phyloP scores from a whole-genome alignment of 1,140 invertebrate species.

The Stegodyphus dumicola region DNA sequence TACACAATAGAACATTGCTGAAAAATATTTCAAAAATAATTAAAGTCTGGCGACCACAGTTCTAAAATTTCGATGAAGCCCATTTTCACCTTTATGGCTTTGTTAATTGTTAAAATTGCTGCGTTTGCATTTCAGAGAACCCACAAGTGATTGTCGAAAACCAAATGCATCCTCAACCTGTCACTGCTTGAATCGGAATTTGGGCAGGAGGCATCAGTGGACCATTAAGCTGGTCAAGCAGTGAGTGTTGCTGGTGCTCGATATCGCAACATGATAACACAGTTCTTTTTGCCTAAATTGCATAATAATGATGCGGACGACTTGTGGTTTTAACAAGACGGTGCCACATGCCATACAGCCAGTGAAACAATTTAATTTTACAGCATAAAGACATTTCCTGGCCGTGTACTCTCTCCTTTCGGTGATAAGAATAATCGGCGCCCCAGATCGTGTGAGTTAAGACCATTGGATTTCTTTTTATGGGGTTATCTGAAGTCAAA shows the following conservation, averaged over 20 bases:
- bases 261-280: too few relatives aligned
- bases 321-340: too few relatives aligned
- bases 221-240: slow-evolving; percentile 1
- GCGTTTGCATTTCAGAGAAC: neutral
- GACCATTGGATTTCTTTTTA: too few relatives aligned
- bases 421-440: neutral
- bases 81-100: neutral
- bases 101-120: neutral
- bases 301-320: too few relatives aligned
- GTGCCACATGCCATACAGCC: neutral
- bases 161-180: slow-evolving; percentile 19
- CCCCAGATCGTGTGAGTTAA: too few relatives aligned
- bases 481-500: neutral
- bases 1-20: too few relatives aligned
- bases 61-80: neutral
- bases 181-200: slow-evolving; percentile 48
- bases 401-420: neutral
- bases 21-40: too few relatives aligned
- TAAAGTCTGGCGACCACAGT: too few relatives aligned
- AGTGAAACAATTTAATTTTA: neutral
- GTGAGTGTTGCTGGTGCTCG: too few relatives aligned
- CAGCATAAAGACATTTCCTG: neutral
- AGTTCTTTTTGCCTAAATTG: neutral
- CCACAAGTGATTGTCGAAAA: too few relatives aligned
- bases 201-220: slow-evolving; percentile 28